Percentiles rank a stretch among this genome's conserved stretches.
Evolutionary conservation across 2,888 invertebrate species (phyloP).

Genomic region (Antitype chi): DNA sequence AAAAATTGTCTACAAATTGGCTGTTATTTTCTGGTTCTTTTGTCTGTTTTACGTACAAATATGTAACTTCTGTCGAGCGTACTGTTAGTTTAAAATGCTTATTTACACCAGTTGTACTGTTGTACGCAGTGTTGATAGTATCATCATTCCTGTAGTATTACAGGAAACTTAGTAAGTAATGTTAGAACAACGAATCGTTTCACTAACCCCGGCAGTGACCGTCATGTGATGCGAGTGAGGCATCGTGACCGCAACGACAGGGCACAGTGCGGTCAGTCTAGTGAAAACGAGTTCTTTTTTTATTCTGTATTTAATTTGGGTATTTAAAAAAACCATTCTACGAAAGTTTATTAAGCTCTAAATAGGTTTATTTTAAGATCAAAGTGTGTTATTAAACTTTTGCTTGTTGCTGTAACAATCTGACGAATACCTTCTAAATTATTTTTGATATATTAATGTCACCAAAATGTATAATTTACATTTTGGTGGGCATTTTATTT

Average conservation of each 20-base stretch:
- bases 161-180: slow-evolving; percentile 7
- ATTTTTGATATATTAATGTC: background rate
- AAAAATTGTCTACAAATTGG: slow-evolving; percentile 80
- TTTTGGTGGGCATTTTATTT: background rate
- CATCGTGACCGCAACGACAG: slow-evolving; percentile 1
- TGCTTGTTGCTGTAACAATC: slow-evolving; percentile 1
- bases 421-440: slow-evolving; percentile 2
- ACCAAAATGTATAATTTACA: background rate
- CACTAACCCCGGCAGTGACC: background rate
- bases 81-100: slow-evolving; percentile 51
- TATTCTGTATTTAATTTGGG: slow-evolving; percentile 28
- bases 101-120: slow-evolving; percentile 26
- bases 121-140: slow-evolving; percentile 5
- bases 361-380: slow-evolving; percentile 1
- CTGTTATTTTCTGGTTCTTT: slow-evolving; percentile 85
- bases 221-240: slow-evolving; percentile 7
- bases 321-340: slow-evolving; percentile 20
- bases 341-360: slow-evolving; percentile 7
- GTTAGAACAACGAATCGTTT: slow-evolving; percentile 14
- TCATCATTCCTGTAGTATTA: too few relatives aligned
- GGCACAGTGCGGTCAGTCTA: background rate
- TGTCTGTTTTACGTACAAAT: slow-evolving; percentile 55
- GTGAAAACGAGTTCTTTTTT: slow-evolving; percentile 30
- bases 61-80: slow-evolving; percentile 69
- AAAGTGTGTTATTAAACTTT: slow-evolving; percentile 12